A percentile compares a stretch with the other conserved stretches of the same genome.
phyloP scores from a whole-genome alignment of 1,140 invertebrate genomes.

The Achatina immaculata region DNA sequence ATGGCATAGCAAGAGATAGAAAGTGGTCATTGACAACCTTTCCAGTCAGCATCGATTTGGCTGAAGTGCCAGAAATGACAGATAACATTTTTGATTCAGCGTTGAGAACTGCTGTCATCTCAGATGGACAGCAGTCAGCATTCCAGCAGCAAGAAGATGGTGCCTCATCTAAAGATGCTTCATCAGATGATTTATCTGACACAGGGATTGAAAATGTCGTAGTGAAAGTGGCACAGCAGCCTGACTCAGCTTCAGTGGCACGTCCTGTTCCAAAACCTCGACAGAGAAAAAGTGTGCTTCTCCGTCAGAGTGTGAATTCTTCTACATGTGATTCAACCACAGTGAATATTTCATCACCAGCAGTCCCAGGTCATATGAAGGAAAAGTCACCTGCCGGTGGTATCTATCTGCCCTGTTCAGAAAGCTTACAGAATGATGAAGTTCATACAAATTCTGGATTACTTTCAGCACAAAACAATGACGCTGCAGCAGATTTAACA shows the following conservation, averaged over 20 bases:
- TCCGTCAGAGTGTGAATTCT: not conserved
- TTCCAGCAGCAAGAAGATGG: too few relatives aligned
- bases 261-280: constrained; percentile 5
- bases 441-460: not conserved
- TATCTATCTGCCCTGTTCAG: too few relatives aligned
- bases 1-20: too few relatives aligned
- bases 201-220: not conserved
- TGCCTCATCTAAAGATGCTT: not conserved
- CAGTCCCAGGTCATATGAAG: not conserved
- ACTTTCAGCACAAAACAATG: not conserved
- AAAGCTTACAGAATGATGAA: not conserved
- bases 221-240: not conserved
- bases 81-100: too few relatives aligned
- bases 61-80: too few relatives aligned
- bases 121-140: too few relatives aligned
- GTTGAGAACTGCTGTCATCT: too few relatives aligned
- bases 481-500: not conserved
- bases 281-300: not conserved
- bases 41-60: too few relatives aligned
- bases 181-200: not conserved
- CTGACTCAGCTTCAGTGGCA: not conserved
- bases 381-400: not conserved
- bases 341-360: not conserved
- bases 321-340: not conserved
- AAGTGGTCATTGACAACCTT: too few relatives aligned